These are phyloP conservation scores for Agonopterix heracliana DNA, from an alignment of 2,888 invertebrate genomes.

Conservation along the genomic window DNA sequence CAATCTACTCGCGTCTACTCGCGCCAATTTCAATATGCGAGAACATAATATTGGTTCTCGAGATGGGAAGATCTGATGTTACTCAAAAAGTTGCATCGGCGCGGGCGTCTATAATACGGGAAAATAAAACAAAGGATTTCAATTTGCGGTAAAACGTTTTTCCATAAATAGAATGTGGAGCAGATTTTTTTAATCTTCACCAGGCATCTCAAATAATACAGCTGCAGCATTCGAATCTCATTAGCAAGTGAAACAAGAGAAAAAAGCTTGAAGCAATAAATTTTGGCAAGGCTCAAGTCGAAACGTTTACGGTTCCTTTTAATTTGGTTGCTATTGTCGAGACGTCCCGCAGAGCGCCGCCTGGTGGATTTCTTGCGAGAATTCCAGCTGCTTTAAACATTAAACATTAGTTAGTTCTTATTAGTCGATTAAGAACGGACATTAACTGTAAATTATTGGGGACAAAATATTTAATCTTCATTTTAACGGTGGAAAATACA, in stretches of 20 bases:
- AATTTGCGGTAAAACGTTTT: constrained; percentile 33
- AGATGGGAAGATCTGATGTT: constrained; percentile 7
- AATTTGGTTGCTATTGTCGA: constrained; percentile 73
- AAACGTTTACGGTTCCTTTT: constrained; percentile 74
- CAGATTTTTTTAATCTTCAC: constrained; percentile 51
- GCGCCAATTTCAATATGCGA: constrained; percentile 51
- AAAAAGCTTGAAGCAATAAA: constrained; percentile 67
- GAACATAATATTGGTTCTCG: constrained; percentile 39
- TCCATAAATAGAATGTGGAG: constrained; percentile 29
- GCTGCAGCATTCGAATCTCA: constrained; percentile 72
- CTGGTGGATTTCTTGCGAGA: constrained; percentile 65
- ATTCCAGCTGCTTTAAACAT: constrained; percentile 60
- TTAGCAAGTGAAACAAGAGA: constrained; percentile 68
- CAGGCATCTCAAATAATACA: constrained; percentile 55
- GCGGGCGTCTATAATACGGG: constrained; percentile 9
- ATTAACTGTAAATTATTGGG: constrained; percentile 33
- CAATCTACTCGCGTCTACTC: constrained; percentile 52
- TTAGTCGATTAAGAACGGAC: constrained; percentile 61
- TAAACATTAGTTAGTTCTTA: constrained; percentile 64
- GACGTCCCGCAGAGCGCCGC: constrained; percentile 66
- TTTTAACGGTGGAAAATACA: neutral
- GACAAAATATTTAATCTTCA: constrained; percentile 14
- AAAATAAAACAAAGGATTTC: constrained; percentile 34
- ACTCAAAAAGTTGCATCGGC: constrained; percentile 5
- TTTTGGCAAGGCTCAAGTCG: constrained; percentile 72